These are phyloP conservation scores for Batillaria attramentaria DNA, from an alignment of 1,140 invertebrate genomes.

Conservation along the genomic window DNA sequence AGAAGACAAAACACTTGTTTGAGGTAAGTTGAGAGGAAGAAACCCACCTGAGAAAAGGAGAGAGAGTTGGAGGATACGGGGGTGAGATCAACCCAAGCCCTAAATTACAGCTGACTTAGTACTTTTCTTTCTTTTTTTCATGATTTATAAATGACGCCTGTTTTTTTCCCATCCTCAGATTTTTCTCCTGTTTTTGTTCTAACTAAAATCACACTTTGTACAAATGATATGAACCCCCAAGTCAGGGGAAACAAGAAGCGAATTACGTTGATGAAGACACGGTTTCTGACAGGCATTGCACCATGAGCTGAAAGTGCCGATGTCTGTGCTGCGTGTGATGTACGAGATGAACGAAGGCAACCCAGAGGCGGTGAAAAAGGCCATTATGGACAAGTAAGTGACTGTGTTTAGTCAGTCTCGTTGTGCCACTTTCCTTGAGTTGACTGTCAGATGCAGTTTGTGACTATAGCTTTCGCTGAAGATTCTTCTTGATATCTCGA, in stretches of 20 bases:
- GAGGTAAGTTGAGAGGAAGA: constrained; percentile 42
- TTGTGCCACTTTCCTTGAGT: neutral
- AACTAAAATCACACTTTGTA: too few relatives aligned
- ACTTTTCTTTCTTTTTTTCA: too few relatives aligned
- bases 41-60: too few relatives aligned
- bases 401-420: neutral
- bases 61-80: too few relatives aligned
- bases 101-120: too few relatives aligned
- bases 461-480: neutral
- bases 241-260: neutral
- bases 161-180: too few relatives aligned
- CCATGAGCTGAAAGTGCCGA: constrained; percentile 59
- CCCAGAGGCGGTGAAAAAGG: constrained; percentile 58
- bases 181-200: too few relatives aligned
- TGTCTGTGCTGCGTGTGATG: constrained; percentile 61
- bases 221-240: too few relatives aligned
- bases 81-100: too few relatives aligned
- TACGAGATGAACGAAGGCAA: constrained; percentile 66
- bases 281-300: constrained; percentile 59
- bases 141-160: too few relatives aligned
- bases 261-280: neutral
- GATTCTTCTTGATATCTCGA: too few relatives aligned
- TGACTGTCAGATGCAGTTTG: neutral
- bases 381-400: constrained; percentile 66
- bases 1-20: constrained; percentile 60